Evolutionary conservation across 2,888 invertebrate species (phyloP).

Genomic region (Limenitis camilla): DNA sequence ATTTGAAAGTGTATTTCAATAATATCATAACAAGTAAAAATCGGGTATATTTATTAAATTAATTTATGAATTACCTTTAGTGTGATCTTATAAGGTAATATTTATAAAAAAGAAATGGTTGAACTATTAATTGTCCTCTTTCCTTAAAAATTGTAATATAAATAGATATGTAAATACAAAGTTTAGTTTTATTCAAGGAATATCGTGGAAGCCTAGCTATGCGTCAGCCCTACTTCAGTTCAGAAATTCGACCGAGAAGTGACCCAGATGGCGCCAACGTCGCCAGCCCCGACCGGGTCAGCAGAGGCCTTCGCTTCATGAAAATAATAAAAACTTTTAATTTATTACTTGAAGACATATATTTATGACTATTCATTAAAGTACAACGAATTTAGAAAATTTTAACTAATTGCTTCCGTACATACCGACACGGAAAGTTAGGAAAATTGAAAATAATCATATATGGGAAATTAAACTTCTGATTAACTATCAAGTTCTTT

Average conservation of each 20-base stretch:
- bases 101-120: too few relatives aligned
- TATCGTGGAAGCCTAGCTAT: background rate
- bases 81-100: too few relatives aligned
- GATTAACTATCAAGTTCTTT: too few relatives aligned
- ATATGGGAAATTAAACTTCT: too few relatives aligned
- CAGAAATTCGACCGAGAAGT: slow-evolving; percentile 30
- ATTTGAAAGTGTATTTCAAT: too few relatives aligned
- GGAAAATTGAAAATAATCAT: too few relatives aligned
- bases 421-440: too few relatives aligned
- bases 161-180: background rate
- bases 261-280: slow-evolving; percentile 72
- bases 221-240: slow-evolving; percentile 20
- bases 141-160: too few relatives aligned
- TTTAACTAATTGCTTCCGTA: background rate
- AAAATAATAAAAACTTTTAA: slow-evolving; percentile 33
- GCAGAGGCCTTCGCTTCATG: slow-evolving; percentile 46
- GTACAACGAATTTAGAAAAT: background rate
- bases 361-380: slow-evolving; percentile 14
- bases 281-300: slow-evolving; percentile 69
- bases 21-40: too few relatives aligned
- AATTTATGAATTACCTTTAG: too few relatives aligned
- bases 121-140: too few relatives aligned
- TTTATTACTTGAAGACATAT: slow-evolving; percentile 12
- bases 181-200: background rate
- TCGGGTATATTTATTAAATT: too few relatives aligned